These are phyloP conservation scores for Rhamphomyia laevipes DNA, from an alignment of 2,888 invertebrate genomes.

Conservation along the genomic window DNA sequence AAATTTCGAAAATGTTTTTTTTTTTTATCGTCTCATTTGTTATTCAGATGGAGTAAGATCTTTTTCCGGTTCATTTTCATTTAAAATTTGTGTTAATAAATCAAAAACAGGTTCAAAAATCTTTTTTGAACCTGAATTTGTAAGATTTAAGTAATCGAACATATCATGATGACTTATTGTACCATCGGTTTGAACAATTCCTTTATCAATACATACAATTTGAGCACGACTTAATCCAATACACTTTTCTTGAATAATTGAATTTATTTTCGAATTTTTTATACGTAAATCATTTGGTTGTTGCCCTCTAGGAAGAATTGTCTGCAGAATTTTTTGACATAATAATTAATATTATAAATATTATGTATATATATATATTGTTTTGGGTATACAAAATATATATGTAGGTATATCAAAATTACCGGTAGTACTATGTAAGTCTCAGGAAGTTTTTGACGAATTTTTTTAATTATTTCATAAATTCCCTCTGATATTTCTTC, in stretches of 20 bases:
- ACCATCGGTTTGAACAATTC: constrained; percentile 64
- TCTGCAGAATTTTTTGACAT: constrained; percentile 57
- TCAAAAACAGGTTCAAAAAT: constrained; percentile 78
- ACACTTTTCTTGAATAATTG: constrained; percentile 52
- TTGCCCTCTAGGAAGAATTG: constrained; percentile 78
- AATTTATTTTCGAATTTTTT: constrained; percentile 65
- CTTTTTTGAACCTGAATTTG: constrained; percentile 75
- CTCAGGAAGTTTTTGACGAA: constrained; percentile 65
- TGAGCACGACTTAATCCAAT: constrained; percentile 57
- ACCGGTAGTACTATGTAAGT: constrained; percentile 78
- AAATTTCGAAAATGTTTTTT: too few species aligned
- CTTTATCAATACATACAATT: constrained; percentile 67
- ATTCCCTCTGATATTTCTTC: constrained; percentile 75
- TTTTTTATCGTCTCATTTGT: background rate
- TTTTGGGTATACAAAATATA: too few species aligned
- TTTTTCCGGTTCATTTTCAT: constrained; percentile 62
- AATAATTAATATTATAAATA: constrained; percentile 7
- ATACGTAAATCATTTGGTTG: constrained; percentile 70
- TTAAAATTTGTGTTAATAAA: constrained; percentile 61
- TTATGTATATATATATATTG: too few species aligned
- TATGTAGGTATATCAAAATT: constrained; percentile 31
- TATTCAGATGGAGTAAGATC: constrained; percentile 63
- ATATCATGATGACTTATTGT: constrained; percentile 81
- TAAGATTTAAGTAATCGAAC: constrained; percentile 79
- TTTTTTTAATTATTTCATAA: constrained; percentile 58